phyloP scores from a whole-genome alignment of 2,888 invertebrate genomes.

The Ephialtes manifestator region DNA sequence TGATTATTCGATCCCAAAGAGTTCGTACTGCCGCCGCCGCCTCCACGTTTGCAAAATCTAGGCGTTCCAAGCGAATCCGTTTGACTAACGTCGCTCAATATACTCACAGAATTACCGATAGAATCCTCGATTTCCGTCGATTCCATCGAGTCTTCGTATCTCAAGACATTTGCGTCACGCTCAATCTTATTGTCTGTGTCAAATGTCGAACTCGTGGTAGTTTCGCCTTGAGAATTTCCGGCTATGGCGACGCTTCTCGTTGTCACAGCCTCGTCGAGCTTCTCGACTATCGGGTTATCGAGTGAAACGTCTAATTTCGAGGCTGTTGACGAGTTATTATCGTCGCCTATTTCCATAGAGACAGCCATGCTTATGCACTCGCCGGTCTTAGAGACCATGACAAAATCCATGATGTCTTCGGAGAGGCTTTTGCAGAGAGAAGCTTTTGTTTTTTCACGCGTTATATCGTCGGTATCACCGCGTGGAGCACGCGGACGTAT shows the following conservation, averaged over 20 bases:
- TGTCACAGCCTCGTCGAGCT: neutral
- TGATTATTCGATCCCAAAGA: conserved; percentile 89
- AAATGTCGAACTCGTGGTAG: conserved; percentile 82
- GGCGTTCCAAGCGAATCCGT: conserved; percentile 71
- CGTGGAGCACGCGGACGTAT: neutral
- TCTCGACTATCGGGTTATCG: conserved; percentile 20
- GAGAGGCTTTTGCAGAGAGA: conserved; percentile 71
- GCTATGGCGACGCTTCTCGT: neutral
- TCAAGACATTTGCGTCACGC: conserved; percentile 87
- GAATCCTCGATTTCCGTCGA: conserved; percentile 90
- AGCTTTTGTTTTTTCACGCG: conserved; percentile 12
- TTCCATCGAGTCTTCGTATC: conserved; percentile 90
- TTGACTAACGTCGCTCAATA: conserved; percentile 86
- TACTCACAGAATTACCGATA: conserved; percentile 88
- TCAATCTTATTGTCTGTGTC: conserved; percentile 85
- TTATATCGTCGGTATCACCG: neutral
- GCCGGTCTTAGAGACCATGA: conserved; percentile 77
- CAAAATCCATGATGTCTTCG: conserved; percentile 79
- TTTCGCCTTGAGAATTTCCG: neutral
- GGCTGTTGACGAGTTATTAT: neutral
- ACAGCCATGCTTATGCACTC: conserved; percentile 74
- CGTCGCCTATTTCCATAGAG: conserved; percentile 60
- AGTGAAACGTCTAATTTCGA: conserved; percentile 66
- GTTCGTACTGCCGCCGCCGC: conserved; percentile 87
- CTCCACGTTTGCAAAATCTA: conserved; percentile 73